Evolutionary conservation across 2,113 vertebrate species (phyloP), one percentile per base, ranked within the genome.

Genomic region (Triplophysa rosa): DNA sequence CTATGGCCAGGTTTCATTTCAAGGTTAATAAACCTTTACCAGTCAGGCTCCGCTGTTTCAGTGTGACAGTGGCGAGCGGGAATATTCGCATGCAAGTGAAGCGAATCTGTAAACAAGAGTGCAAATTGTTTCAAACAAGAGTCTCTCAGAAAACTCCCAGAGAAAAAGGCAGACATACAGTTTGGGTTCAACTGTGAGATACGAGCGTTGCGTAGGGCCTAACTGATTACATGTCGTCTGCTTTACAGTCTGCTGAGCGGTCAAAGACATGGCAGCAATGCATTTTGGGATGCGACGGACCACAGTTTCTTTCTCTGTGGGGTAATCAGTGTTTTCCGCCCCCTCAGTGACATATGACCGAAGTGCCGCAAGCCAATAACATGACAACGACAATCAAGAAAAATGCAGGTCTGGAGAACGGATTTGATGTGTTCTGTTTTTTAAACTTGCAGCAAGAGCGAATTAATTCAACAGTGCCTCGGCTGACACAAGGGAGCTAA

Each of bases 1-100:
- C 63, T 68, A 59, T 24, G 64, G 75, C 78, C 84, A 84, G 16
- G 88, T 89, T 86, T 89, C 85, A 90, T 76, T 87, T 79, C 78
- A 81, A 72, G 84, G 84, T 90, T 88, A 89, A 92, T 89, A 90
- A 87, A 91, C 85, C 79, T 86, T 89, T 77, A 67, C 52, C 80
- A 71, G 79, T 83, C 80, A 88, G 83, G 79, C 83, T 79, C 68
- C 82, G 82, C 72, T 67, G 82, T 75, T 77, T 69, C 84, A 79
- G 23, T 33, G 66, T 67, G 59, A 86, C 72, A 16, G 68, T 66
- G 63, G n/a, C 1, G 19, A 86, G 49, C 69, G 2, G 64, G 77
- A 64, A 56, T 74, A 86, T 79, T 59, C 83, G 69, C 66, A 73
- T 13, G 19, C 70, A 61, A 83, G 59, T 62, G 79, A 17, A 17